Evolutionary conservation across 2,797 vertebrate species (phyloP), one percentile per base, ranked within the genome.

Genomic region (Sternarchorhynchus goeldii): DNA sequence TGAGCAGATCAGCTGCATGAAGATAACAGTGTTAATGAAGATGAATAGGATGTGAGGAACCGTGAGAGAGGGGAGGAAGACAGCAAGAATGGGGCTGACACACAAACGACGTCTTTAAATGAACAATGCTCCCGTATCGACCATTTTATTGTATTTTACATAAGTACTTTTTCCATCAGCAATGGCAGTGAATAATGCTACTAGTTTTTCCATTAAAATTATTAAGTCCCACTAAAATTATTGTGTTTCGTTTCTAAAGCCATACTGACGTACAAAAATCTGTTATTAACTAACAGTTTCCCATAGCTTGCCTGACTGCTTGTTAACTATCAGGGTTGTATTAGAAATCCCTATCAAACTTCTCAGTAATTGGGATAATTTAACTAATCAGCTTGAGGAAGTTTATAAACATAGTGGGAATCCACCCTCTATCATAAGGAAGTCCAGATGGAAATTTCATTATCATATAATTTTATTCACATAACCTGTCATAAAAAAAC

Each of bases 401-500:
- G 57, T 70, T 63, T 5, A 20, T 64, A 57, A 78, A 29, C 20
- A 10, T 32, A 6, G 14, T 32, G 21, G 60, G 50, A 63, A 71
- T 71, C 62, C 55, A 25, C 21, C 31, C 34, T 72, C 17, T 45
- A 67, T 55, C 53, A 76, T n/a, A 70, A 67, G 32, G 56, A 77
- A 55, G 57, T 62, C 56, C 57, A 57, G 68, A 21, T 72, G 68
- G 76, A 73, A 72, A 78, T 17, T 65, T 78, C 50, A 78, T 73
- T 78, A 78, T 56, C 16, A 73, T 29, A 70, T 12, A 1, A 10
- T n/a, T 6, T 75, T 75, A 29, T 63, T 55, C 18, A 45, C 25
- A n/a, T 25, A 20, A 45, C 20, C 36, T 32, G 31, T 31, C 50
- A 36, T 20, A 50, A 68, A 50, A 45, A 41, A 34, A 62, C 31